A percentile compares a stretch with the other conserved stretches of the same genome.
phyloP scores from a whole-genome alignment of 2,888 invertebrate genomes.

The Conchocele bisecta region DNA sequence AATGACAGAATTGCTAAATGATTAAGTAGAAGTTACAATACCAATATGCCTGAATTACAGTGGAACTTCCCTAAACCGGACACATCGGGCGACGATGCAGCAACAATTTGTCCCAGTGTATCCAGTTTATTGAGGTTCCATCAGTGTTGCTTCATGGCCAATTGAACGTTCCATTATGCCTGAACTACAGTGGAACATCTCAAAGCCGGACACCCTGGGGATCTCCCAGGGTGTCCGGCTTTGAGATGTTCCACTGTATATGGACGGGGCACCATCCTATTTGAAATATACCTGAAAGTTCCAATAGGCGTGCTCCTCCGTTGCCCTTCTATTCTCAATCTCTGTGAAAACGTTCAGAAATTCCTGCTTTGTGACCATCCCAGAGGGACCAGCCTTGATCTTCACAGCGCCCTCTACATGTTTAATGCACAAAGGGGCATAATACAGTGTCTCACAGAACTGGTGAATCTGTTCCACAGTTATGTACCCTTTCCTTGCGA shows the following conservation, averaged over 20 bases:
- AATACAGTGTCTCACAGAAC: constrained; percentile 68
- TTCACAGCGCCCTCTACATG: constrained; percentile 69
- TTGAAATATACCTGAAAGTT: constrained; percentile 77
- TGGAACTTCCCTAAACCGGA: too few species aligned
- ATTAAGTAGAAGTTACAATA: too few species aligned
- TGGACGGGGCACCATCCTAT: too few species aligned
- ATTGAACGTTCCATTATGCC: too few species aligned
- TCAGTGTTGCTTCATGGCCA: too few species aligned
- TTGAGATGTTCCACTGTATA: too few species aligned
- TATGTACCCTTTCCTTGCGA: constrained; percentile 67
- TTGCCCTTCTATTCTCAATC: constrained; percentile 66
- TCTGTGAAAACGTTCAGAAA: constrained; percentile 75
- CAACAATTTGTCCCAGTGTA: not conserved
- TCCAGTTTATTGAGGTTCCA: not conserved
- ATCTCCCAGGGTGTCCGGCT: too few species aligned
- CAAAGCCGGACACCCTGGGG: too few species aligned
- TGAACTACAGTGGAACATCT: too few species aligned
- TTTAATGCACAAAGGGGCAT: constrained; percentile 54
- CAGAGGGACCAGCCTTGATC: constrained; percentile 65
- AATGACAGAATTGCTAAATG: too few species aligned
- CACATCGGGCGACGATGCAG: not conserved
- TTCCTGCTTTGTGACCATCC: constrained; percentile 54
- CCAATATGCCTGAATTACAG: too few species aligned
- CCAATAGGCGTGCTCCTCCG: constrained; percentile 78
- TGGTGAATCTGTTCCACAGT: constrained; percentile 66